These are phyloP conservation scores for Cyphomyrus discorhynchus DNA, from an alignment of 2,113 vertebrate genomes.

Conservation along the genomic window DNA sequence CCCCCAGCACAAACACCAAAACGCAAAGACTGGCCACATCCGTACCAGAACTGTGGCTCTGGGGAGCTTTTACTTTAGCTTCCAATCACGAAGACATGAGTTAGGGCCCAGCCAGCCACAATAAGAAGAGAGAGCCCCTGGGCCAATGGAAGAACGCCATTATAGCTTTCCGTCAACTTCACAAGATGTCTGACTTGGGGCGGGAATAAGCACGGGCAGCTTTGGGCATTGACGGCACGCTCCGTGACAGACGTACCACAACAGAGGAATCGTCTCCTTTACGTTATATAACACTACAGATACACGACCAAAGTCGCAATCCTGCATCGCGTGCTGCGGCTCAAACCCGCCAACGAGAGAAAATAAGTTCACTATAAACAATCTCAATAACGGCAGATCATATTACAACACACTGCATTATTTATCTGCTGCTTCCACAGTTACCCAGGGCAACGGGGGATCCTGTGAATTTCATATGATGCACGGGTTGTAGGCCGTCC, in stretches of 20 bases:
- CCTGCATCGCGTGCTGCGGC: not conserved
- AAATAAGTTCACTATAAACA: slow-evolving; percentile 9
- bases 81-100: not conserved
- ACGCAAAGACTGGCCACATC: not conserved
- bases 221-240: not conserved
- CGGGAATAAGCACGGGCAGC: not conserved
- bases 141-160: too few species aligned
- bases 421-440: slow-evolving; percentile 1
- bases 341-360: not conserved
- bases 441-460: not conserved
- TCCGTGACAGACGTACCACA: not conserved
- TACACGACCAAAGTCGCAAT: not conserved
- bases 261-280: not conserved
- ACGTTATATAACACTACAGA: not conserved
- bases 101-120: not conserved
- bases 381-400: not conserved
- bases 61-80: not conserved
- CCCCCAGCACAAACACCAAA: not conserved
- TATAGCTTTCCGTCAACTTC: not conserved
- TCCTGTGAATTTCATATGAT: not conserved
- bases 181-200: not conserved
- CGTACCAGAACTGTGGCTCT: not conserved
- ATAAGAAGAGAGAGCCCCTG: not conserved
- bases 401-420: slow-evolving; percentile 10
- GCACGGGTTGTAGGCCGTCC: not conserved